Conservation (phyloP, 2,113 vertebrate genomes). For the Gila orcuttii region DNA sequence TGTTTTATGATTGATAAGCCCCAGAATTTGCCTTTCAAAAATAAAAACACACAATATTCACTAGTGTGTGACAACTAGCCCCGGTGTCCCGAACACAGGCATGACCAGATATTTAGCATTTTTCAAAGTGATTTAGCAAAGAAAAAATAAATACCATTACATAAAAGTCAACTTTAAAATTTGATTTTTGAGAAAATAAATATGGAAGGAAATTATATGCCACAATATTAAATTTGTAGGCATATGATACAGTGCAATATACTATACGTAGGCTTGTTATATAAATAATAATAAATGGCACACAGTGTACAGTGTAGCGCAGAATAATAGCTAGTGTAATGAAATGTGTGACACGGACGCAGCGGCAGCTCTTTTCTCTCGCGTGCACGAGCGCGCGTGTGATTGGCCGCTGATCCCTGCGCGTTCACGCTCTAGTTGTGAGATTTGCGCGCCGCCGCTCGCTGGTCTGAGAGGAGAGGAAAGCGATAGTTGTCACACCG, state of each 20-base stretch:
- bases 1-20: background rate
- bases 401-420: constrained; percentile 58
- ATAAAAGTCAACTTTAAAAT: too few species aligned
- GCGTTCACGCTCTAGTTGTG: constrained; percentile 55
- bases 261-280: background rate
- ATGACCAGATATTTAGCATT: too few species aligned
- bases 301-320: background rate
- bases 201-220: background rate
- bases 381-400: constrained; percentile 45
- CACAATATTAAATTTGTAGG: too few species aligned
- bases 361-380: too few species aligned
- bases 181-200: background rate
- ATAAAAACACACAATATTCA: too few species aligned
- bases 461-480: background rate
- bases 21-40: background rate
- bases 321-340: background rate
- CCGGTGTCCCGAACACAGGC: too few species aligned
- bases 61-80: too few species aligned
- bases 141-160: too few species aligned
- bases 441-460: constrained; percentile 52
- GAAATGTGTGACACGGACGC: background rate
- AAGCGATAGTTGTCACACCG: constrained; percentile 37
- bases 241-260: background rate
- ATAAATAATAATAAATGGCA: background rate
- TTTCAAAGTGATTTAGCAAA: too few species aligned